These are phyloP conservation scores for Danio tinwini DNA, from an alignment of 2,797 vertebrate genomes.

Conservation along the genomic window DNA sequence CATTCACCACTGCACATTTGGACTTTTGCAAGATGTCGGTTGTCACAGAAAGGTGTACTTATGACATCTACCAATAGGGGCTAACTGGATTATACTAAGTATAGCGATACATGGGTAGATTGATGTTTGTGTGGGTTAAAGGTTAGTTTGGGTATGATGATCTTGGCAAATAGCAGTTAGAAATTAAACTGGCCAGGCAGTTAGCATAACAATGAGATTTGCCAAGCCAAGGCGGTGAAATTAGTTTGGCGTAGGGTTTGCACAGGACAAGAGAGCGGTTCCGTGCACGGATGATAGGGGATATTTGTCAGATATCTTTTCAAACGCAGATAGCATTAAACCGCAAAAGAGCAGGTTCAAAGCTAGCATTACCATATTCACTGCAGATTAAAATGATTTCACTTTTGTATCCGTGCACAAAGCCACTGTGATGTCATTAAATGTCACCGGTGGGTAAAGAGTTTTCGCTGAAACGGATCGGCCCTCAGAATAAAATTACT, in stretches of 20 bases:
- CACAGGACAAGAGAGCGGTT: conserved; percentile 9
- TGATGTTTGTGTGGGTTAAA: conserved; percentile 1
- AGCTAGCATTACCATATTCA: conserved; percentile 45
- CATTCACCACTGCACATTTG: conserved; percentile 28
- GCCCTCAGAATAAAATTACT: conserved; percentile 36
- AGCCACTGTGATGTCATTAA: conserved; percentile 45
- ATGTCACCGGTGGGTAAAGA: conserved; percentile 44
- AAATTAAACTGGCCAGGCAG: conserved; percentile 33
- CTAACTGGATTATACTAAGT: not conserved
- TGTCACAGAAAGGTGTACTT: not conserved
- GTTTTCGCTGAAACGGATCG: conserved; percentile 34
- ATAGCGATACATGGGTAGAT: not conserved
- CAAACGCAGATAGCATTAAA: conserved; percentile 28
- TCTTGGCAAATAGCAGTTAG: conserved; percentile 36
- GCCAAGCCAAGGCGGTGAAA: conserved; percentile 26
- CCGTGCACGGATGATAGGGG: not conserved
- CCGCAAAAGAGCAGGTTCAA: conserved; percentile 23
- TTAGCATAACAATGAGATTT: conserved; percentile 46
- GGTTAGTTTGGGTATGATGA: conserved; percentile 25
- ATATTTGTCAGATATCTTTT: conserved; percentile 45
- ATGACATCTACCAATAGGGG: not conserved
- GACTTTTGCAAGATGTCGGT: conserved; percentile 14
- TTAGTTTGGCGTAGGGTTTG: conserved; percentile 40
- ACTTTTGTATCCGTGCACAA: conserved; percentile 37
- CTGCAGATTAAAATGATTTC: conserved; percentile 36